phyloP scores from a whole-genome alignment of 1,140 invertebrate genomes.

The Leptinotarsa texana region DNA sequence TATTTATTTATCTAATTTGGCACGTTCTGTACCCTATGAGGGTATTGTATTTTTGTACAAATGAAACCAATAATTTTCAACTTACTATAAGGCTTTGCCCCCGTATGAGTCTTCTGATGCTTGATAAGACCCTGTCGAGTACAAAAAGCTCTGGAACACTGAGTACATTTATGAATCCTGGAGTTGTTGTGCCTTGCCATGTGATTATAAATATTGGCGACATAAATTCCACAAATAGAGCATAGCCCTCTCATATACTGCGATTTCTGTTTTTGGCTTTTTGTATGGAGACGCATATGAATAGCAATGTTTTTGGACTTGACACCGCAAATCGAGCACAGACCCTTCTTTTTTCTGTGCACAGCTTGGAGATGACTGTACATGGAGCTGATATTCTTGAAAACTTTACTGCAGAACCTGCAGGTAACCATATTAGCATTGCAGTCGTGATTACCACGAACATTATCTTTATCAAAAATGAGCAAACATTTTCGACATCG shows the following conservation, averaged over 20 bases:
- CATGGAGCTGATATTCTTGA: slow-evolving; percentile 1
- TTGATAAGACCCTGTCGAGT: slow-evolving; percentile 66
- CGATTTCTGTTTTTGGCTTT: neutral
- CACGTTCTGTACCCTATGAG: too few species aligned
- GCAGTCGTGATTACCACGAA: slow-evolving; percentile 33
- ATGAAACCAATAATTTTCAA: too few species aligned
- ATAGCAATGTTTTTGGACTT: slow-evolving; percentile 2
- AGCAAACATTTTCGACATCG: slow-evolving; percentile 38
- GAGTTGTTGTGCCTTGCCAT: slow-evolving; percentile 73
- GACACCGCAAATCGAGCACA: neutral
- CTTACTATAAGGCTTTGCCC: slow-evolving; percentile 61
- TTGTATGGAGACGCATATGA: neutral
- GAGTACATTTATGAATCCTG: slow-evolving; percentile 72
- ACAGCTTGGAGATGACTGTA: neutral
- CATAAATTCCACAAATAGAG: slow-evolving; percentile 38
- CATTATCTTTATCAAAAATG: slow-evolving; percentile 34
- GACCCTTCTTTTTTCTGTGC: neutral
- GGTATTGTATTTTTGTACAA: too few species aligned
- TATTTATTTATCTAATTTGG: too few species aligned
- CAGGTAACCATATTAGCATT: slow-evolving; percentile 33
- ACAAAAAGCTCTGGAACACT: slow-evolving; percentile 73
- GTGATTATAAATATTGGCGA: slow-evolving; percentile 58
- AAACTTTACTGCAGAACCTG: slow-evolving; percentile 33
- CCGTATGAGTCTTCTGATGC: slow-evolving; percentile 65
- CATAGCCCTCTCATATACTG: slow-evolving; percentile 31